Base-by-base conservation (phyloP, 92 coral and sea anemone genomes). In the Hydrozoanthus gracilis region DNA sequence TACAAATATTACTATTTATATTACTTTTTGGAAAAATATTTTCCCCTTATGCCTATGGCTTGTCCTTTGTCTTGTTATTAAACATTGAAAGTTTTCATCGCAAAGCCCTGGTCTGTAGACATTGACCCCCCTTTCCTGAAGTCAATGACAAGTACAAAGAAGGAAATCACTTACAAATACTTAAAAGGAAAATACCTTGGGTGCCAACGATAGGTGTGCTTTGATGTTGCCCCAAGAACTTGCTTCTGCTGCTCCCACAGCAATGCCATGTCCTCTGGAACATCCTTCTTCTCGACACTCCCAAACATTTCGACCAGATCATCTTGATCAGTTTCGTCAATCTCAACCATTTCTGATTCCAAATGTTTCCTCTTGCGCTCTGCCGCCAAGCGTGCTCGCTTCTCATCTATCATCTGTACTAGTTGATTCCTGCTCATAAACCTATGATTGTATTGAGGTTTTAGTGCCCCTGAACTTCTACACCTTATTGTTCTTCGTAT, bases 161-260 rank as follows among this genome's bases (percentile, higher is more conserved):
- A n/a, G n/a, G n/a, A n/a, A n/a, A n/a, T n/a, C n/a, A n/a, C n/a
- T n/a, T n/a, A n/a, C n/a, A n/a, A n/a, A n/a, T n/a, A n/a, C n/a
- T n/a, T n/a, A n/a, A n/a, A n/a, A n/a, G n/a, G n/a, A n/a, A n/a
- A 47, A 68, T 70, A 89, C 89, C 78, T 85, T 35, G 92, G 92
- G 14, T 89, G 92, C 92, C 89, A 89, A 10, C 89, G 82, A 55
- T 89, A 86, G 5, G 60, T 82, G 1, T 76, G 51, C 16, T 17
- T 3, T 46, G 83, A 58, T 14, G 65, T 10, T 11, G 83, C 76
- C 13, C 56, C 51, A n/a, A 60, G 17, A 2, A 90, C 82, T 10
- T 86, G 74, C n/a, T 8, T n/a, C 49, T 90, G 92, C 20, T 86
- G 92, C 20, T 86, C 69, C 87, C 87, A 90, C 0, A 87, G 71